Evolutionary conservation across 2,888 invertebrate genomes (phyloP).

Genomic region (Ypsolopha sequella): DNA sequence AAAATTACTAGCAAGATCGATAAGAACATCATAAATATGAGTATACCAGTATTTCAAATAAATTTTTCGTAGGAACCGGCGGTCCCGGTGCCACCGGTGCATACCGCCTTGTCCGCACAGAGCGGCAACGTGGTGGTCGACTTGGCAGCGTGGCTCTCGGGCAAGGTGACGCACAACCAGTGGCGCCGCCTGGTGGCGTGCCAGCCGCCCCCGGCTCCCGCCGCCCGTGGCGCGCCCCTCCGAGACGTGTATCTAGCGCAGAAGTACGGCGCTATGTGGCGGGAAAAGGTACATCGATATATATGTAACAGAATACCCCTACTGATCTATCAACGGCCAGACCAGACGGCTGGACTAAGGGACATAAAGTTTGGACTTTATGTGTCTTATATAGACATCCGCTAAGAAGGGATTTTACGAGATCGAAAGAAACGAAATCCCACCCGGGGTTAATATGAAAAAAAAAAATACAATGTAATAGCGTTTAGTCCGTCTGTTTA

Average conservation of each 20-base stretch:
- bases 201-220: constrained; percentile 13
- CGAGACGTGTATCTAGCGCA: constrained; percentile 44
- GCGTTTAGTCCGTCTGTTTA: too few relatives aligned
- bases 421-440: too few relatives aligned
- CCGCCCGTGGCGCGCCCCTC: constrained; percentile 21
- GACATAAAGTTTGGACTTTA: too few relatives aligned
- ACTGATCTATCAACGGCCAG: too few relatives aligned
- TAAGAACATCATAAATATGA: too few relatives aligned
- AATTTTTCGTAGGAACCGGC: neutral
- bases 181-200: constrained; percentile 44
- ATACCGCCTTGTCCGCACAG: constrained; percentile 24
- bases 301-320: too few relatives aligned
- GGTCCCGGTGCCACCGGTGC: constrained; percentile 14
- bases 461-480: too few relatives aligned
- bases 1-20: neutral
- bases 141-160: constrained; percentile 65
- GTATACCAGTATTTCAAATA: neutral
- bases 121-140: constrained; percentile 58
- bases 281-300: constrained; percentile 33
- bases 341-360: too few relatives aligned
- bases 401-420: too few relatives aligned
- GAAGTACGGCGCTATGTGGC: constrained; percentile 55
- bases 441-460: too few relatives aligned
- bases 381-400: too few relatives aligned
- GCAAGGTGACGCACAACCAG: constrained; percentile 42